Percentiles rank a stretch among this genome's conserved stretches.
Conservation (phyloP, 2,113 vertebrate species). For the Smithornis capensis region DNA sequence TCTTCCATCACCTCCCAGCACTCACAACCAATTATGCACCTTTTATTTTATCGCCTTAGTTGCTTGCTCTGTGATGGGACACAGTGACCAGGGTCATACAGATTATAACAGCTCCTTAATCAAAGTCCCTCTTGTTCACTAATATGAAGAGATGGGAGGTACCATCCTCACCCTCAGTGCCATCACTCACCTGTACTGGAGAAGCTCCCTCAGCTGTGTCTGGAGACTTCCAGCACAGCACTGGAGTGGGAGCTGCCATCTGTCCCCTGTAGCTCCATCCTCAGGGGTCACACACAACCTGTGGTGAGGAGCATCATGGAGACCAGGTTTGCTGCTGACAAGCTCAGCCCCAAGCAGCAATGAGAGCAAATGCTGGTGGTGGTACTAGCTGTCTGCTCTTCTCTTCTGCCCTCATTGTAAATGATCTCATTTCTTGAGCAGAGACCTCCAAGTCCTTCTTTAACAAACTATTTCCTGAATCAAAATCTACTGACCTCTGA, state of each 20-base stretch:
- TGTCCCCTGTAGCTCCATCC: not conserved
- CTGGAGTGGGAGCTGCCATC: not conserved
- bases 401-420: not conserved
- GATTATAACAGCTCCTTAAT: not conserved
- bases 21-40: not conserved
- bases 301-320: not conserved
- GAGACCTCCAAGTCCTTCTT: not conserved
- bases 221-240: not conserved
- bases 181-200: not conserved
- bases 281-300: not conserved
- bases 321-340: not conserved
- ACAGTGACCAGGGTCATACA: not conserved
- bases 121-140: not conserved
- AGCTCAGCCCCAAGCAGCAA: not conserved
- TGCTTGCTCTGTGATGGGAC: not conserved
- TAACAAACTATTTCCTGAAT: not conserved
- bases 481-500: not conserved
- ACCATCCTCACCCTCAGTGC: not conserved
- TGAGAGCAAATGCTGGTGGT: not conserved
- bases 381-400: not conserved
- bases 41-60: not conserved
- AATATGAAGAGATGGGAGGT: not conserved
- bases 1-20: not conserved
- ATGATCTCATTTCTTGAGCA: not conserved
- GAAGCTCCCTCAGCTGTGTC: not conserved